Percentiles rank a stretch among this genome's conserved stretches.
phyloP scores from a whole-genome alignment of 64 coral and sea anemone species.

The Orbicella faveolata region DNA sequence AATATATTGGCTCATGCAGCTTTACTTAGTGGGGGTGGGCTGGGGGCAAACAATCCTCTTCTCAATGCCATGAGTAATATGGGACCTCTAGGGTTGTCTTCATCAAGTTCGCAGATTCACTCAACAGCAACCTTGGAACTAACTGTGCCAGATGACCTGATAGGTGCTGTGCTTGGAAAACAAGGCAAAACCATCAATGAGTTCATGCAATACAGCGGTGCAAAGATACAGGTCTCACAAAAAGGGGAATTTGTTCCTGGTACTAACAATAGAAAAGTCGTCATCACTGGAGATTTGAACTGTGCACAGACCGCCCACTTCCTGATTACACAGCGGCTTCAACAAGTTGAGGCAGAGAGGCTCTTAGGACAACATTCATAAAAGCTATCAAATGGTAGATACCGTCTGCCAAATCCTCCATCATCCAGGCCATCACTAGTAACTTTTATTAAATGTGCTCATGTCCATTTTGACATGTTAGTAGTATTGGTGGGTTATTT shows the following conservation, averaged over 20 bases:
- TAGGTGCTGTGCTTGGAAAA: conserved; percentile 92
- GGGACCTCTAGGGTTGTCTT: conserved; percentile 42
- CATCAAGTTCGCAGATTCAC: conserved; percentile 81
- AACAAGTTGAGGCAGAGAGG: conserved; percentile 90
- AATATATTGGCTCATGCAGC: conserved; percentile 90
- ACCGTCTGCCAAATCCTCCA: neutral
- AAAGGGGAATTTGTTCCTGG: conserved; percentile 98
- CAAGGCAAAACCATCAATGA: conserved; percentile 98
- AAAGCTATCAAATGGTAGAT: neutral
- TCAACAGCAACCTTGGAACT: conserved; percentile 96
- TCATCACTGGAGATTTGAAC: conserved; percentile 94
- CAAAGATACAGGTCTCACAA: conserved; percentile 91
- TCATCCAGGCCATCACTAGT: no score
- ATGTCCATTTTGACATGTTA: neutral
- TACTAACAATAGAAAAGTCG: conserved; percentile 97
- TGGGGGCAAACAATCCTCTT: conserved; percentile 62
- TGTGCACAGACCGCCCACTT: conserved; percentile 94
- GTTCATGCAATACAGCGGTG: conserved; percentile 98
- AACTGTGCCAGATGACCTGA: conserved; percentile 93
- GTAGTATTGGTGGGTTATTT: neutral
- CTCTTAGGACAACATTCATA: conserved; percentile 47
- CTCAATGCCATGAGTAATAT: conserved; percentile 77
- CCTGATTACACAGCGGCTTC: conserved; percentile 89
- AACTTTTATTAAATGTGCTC: no score
- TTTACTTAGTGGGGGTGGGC: conserved; percentile 78